Evolutionary conservation across 2,113 vertebrate genomes (phyloP).

Genomic region (Mugil cephalus): DNA sequence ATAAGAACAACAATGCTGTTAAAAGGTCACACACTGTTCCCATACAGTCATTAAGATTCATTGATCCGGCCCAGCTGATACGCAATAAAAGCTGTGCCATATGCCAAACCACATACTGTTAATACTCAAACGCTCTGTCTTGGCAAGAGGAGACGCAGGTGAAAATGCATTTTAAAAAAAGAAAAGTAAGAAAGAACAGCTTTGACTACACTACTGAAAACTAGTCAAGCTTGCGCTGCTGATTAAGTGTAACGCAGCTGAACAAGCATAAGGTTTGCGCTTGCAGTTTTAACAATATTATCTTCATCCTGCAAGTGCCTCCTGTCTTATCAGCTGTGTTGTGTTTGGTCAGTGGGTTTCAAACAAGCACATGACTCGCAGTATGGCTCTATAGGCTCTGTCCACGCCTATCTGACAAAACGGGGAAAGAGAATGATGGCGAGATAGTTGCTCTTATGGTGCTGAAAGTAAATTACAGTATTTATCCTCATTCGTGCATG

Average conservation of each 20-base stretch:
- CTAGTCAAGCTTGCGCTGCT: constrained; percentile 1
- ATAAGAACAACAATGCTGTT: constrained; percentile 42
- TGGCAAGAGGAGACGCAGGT: background rate
- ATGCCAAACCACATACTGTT: background rate
- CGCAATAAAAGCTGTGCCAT: background rate
- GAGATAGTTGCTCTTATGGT: constrained; percentile 17
- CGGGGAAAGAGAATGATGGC: background rate
- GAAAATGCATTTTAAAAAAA: background rate
- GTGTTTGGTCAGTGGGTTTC: constrained; percentile 60
- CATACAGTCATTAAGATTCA: constrained; percentile 16
- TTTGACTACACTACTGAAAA: constrained; percentile 3
- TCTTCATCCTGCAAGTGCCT: constrained; percentile 16
- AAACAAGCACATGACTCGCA: constrained; percentile 52
- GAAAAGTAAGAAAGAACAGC: background rate
- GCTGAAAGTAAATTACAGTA: constrained; percentile 59
- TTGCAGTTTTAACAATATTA: constrained; percentile 30
- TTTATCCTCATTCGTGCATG: constrained; percentile 43
- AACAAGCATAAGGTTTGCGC: constrained; percentile 52
- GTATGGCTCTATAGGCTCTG: constrained; percentile 22
- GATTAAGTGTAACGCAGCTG: constrained; percentile 48
- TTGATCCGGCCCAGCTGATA: constrained; percentile 6
- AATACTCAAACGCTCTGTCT: background rate
- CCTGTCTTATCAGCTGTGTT: constrained; percentile 47
- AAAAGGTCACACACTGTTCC: constrained; percentile 24
- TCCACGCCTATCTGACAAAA: background rate